Base-by-base conservation (phyloP, 2,113 vertebrate species). In the Thryonomys swinderianus region DNA sequence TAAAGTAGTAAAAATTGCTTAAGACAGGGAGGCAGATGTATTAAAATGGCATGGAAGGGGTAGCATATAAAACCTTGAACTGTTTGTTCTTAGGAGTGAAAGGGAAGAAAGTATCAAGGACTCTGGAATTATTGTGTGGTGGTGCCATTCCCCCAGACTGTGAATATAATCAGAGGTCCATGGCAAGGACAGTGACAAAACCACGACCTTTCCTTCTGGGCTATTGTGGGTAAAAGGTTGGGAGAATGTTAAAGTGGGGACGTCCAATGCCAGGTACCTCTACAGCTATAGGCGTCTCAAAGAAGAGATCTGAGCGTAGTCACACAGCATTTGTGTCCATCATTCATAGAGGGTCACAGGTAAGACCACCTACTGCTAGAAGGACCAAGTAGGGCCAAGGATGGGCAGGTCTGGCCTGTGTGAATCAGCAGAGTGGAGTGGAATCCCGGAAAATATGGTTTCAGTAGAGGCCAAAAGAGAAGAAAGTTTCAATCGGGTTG, bases 41-140 rank as follows among this genome's bases (percentile, higher is more conserved):
- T 92, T 90, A 51, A 85, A 82, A 85, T 42, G 18, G 62, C 74
- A 83, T 92, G 62, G 76, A 93, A 66, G 30, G 89, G 25, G n/a
- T 23, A 84, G 32, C 10, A 51, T 42, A 40, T n/a, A 76, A 64
- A 90, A 66, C 51, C 37, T 59, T 48, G 45, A 87, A 64, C 1
- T 78, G 2, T 55, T 83, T 66, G 13, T 62, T 66, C n/a, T 30
- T 42, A 53, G 40, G 11, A 6, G 88, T 51, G 25, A 71, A 93
- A 74, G 37, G 32, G 53, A 88, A 90, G 37, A 20, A 62, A 10
- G 23, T 93, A 32, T 6, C 7, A 34, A 37, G 14, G 23, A 69
- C 20, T 67, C 51, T 48, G 78, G 67, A 76, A 53, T 95, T 81
- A 40, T 94, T 85, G 7, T 37, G 11, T 16, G 45, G 45, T 82